Evolutionary conservation across 2,888 invertebrate genomes (phyloP), one percentile per base, ranked within the genome.

Genomic region (Camptogramma bilineatum): DNA sequence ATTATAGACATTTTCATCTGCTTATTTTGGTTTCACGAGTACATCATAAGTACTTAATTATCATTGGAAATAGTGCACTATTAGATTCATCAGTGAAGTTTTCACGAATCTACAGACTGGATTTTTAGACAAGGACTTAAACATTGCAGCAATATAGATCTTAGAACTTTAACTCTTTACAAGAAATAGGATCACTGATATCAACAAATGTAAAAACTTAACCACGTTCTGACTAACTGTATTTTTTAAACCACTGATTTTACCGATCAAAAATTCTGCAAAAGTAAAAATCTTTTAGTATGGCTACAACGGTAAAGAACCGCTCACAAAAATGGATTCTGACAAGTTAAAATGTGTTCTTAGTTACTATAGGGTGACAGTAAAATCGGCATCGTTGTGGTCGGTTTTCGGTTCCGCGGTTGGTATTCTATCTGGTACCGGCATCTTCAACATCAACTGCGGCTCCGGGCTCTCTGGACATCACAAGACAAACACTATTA

Each of bases 391-490:
- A 55, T 92, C 90, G 69, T 82, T 88, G 56, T 91, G 82, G 69
- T 90, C 88, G 1, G 90, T 85, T 72, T 87, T 89, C 1, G 86
- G 85, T 70, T 87, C 87, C 52, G 80, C 78, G 31, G 81, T 73
- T 13, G 82, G 78, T 13, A 81, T 71, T 8, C 86, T 81, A 28
- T 88, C 88, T 1, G 89, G 51, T 10, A 52, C 19, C 3, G 64
- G 87, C 76, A 90, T 81, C 84, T 90, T 91, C 79, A 90, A 78
- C 70, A 88, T 81, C 78, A 91, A 73, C 42, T 81, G 83, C 46
- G 79, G 86, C 62, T 93, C 91, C 70, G 85, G 81, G 76, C 91
- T 92, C 77, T 91, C 92, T 93, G 91, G 69, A 80, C 72, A 84
- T 74, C 78, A 66, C 66, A 67, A 77, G 67, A 81, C 64, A 74